A percentile compares a stretch with the other conserved stretches of the same genome.
Conservation (phyloP, 2,113 vertebrate genomes). For the Rissa tridactyla region DNA sequence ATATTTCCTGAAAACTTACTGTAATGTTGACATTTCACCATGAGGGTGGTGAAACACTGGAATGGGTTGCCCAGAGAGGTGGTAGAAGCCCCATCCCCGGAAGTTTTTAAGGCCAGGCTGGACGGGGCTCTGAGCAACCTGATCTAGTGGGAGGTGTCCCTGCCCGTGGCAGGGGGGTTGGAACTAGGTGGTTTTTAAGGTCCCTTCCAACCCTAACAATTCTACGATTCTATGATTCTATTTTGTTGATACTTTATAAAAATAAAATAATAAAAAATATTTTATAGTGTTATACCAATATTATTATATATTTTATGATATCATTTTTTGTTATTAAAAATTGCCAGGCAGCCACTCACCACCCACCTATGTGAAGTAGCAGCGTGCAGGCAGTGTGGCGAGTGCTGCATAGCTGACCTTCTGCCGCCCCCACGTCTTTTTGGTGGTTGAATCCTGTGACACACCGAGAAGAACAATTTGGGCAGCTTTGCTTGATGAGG, state of each 20-base stretch:
- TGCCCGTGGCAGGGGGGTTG: too few relatives aligned
- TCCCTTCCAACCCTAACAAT: too few relatives aligned
- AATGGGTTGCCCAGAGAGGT: too few relatives aligned
- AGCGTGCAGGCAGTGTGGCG: accelerated
- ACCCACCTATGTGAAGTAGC: accelerated
- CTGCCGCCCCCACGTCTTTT: background rate
- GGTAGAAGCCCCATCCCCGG: too few relatives aligned
- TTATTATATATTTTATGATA: background rate
- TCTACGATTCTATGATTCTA: too few relatives aligned
- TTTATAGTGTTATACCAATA: background rate
- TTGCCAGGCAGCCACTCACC: background rate
- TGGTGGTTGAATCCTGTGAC: background rate
- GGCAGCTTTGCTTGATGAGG: background rate
- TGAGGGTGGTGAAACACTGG: too few relatives aligned
- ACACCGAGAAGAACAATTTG: background rate
- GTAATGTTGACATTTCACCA: background rate
- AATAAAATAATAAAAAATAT: background rate
- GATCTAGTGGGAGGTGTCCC: too few relatives aligned
- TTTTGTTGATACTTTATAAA: background rate
- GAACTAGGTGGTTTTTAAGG: too few relatives aligned
- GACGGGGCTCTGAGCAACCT: too few relatives aligned
- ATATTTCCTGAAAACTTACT: background rate
- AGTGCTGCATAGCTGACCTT: background rate
- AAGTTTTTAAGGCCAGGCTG: too few relatives aligned
- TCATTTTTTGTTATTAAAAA: background rate